Conservation (phyloP, 2,888 invertebrate genomes). For the Latrodectus hesperus region DNA sequence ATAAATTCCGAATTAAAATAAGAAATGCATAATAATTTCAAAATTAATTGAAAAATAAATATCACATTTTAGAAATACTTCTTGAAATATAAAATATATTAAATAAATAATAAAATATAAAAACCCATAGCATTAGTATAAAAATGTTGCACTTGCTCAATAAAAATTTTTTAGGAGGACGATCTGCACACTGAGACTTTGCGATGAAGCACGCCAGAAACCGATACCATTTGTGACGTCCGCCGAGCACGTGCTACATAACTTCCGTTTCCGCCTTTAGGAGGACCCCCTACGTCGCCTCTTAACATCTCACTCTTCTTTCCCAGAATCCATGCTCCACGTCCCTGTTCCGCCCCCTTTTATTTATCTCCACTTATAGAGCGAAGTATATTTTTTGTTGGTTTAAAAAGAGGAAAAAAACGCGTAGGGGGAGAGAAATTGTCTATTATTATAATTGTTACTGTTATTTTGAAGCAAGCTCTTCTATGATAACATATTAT, state of each 20-base stretch:
- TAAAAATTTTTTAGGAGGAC: background rate
- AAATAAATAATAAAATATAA: no score
- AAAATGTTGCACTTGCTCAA: background rate
- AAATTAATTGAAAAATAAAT: no score
- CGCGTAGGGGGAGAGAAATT: no score
- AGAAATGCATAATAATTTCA: no score
- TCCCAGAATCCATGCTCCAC: slow-evolving; percentile 11
- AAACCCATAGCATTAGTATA: no score
- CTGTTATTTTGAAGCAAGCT: background rate
- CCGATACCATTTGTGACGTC: slow-evolving; percentile 64
- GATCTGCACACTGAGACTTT: slow-evolving; percentile 8
- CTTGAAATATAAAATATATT: no score
- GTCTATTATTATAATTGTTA: background rate
- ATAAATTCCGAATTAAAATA: no score
- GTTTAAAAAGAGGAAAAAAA: slow-evolving; percentile 10
- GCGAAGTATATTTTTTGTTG: slow-evolving; percentile 16
- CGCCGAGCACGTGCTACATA: slow-evolving; percentile 63
- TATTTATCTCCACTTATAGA: slow-evolving; percentile 44
- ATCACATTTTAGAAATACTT: no score
- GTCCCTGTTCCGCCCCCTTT: slow-evolving; percentile 25
- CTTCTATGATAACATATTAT: background rate
- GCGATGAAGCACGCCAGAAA: slow-evolving; percentile 26
- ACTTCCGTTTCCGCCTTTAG: slow-evolving; percentile 65
- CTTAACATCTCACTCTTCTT: slow-evolving; percentile 33
- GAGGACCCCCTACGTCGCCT: slow-evolving; percentile 53